Base-by-base conservation (phyloP, 2,797 vertebrate genomes). In the Numenius phaeopus region DNA sequence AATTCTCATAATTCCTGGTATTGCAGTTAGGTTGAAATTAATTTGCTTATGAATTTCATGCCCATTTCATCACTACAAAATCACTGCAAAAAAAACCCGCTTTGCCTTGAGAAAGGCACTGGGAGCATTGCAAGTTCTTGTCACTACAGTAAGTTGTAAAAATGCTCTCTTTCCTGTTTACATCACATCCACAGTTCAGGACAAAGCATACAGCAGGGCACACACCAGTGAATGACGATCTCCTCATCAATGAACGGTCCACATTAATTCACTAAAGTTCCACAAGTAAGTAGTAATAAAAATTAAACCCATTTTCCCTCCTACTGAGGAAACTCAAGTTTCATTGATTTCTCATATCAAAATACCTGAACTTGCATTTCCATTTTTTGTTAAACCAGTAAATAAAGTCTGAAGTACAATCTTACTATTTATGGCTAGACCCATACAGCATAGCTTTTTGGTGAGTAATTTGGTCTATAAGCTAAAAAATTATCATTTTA, bases 1-100 rank as follows among this genome's bases (percentile, higher is more conserved):
- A 96, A 46, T 89, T 85, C 47, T 66, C 57, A 87, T 62, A 95
- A 96, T 85, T 81, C 79, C 84, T 58, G 89, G 46, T 80, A 79
- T 42, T 76, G 32, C 32, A 69, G 42, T 66, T 62, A 73, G 37
- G 30, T 79, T 95, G 50, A 90, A 58, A 95, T 64, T 58, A 78
- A 79, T 66, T 89, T 92, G 50, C 24, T 83, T 76, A 65, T 4
- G 23, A 91, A 83, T 90, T 93, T 89, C 54, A 67, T 42, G 27
- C n/a, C 30, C 26, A 46, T 87, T 94, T 79, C 49, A 84, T 52
- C 52, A 50, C 22, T 72, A 57, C 30, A 46, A 78, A 90, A 72
- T 34, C 29, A 88, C n/a, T 67, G 50, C 29, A 61, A 79, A 78
- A 92, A 49, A 54, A 14, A 27, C 22, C 5, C 46, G 39, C 32